phyloP scores from a whole-genome alignment of 2,113 vertebrate genomes.

The Megaceryle maxima region DNA sequence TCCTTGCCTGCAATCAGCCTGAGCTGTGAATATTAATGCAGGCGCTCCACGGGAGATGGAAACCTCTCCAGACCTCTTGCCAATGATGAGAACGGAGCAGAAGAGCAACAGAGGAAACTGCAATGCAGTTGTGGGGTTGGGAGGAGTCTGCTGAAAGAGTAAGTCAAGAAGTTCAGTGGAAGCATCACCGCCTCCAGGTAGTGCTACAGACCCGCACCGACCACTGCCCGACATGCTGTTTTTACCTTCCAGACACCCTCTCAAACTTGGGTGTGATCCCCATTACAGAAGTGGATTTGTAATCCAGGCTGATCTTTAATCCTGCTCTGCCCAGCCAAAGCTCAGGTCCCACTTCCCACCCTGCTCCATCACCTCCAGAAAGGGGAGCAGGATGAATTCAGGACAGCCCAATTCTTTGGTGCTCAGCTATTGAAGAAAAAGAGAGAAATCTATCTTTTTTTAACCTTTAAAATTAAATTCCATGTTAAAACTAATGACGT shows the following conservation, averaged over 20 bases:
- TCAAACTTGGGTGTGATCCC: background rate
- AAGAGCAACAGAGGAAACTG: background rate
- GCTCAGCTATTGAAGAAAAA: background rate
- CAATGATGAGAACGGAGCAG: background rate
- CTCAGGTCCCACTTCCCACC: background rate
- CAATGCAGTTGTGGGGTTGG: background rate
- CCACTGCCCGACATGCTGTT: accelerated
- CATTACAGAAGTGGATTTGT: background rate
- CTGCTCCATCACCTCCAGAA: background rate
- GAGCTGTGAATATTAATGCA: conserved; percentile 40
- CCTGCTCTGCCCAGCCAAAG: background rate
- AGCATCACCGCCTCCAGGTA: background rate
- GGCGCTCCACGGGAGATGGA: conserved; percentile 16
- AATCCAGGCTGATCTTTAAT: background rate
- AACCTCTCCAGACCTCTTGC: conserved; percentile 5
- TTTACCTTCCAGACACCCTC: background rate
- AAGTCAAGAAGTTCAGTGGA: background rate
- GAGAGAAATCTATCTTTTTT: background rate
- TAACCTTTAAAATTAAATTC: background rate
- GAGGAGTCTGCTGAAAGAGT: background rate
- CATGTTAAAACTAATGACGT: background rate
- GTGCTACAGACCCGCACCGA: accelerated
- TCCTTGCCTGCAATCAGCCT: conserved; percentile 19
- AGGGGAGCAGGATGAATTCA: background rate
- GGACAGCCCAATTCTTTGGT: background rate